These are phyloP conservation scores for Neopipo cinnamomea DNA, from an alignment of 2,113 vertebrate species.

Conservation along the genomic window DNA sequence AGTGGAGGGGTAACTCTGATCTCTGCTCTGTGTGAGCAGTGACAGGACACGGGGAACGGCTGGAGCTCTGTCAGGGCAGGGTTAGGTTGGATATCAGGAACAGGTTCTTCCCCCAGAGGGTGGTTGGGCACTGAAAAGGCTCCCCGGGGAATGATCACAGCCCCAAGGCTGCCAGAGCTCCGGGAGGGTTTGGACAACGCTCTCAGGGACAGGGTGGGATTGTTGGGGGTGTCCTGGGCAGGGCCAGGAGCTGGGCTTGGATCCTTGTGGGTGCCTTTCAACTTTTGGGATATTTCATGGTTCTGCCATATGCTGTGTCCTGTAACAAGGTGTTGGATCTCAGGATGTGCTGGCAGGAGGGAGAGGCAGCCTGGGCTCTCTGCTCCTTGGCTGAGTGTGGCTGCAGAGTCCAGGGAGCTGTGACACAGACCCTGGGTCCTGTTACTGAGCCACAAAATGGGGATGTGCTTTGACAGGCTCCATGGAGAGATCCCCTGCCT, in stretches of 20 bases:
- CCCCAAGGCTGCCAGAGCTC: background rate
- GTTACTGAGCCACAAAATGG: background rate
- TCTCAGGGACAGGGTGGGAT: background rate
- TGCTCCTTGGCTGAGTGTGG: background rate
- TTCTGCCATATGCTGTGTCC: accelerated
- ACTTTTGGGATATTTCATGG: background rate
- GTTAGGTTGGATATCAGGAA: background rate
- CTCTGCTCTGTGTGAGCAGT: background rate
- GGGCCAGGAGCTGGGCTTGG: background rate
- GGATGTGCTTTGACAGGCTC: background rate
- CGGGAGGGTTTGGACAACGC: accelerated
- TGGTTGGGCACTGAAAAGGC: background rate
- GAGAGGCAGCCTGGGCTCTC: background rate
- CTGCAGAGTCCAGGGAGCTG: background rate
- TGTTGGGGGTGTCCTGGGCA: background rate
- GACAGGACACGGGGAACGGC: background rate
- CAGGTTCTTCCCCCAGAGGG: background rate
- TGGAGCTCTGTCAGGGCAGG: background rate
- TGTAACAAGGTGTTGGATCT: background rate
- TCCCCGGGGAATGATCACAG: background rate
- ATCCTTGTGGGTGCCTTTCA: background rate
- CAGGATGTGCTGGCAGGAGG: background rate
- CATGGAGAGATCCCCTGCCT: background rate
- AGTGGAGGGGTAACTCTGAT: background rate
- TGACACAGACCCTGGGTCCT: background rate